Conservation (phyloP, 2,113 vertebrate species). For the Pogonocichla stellata region DNA sequence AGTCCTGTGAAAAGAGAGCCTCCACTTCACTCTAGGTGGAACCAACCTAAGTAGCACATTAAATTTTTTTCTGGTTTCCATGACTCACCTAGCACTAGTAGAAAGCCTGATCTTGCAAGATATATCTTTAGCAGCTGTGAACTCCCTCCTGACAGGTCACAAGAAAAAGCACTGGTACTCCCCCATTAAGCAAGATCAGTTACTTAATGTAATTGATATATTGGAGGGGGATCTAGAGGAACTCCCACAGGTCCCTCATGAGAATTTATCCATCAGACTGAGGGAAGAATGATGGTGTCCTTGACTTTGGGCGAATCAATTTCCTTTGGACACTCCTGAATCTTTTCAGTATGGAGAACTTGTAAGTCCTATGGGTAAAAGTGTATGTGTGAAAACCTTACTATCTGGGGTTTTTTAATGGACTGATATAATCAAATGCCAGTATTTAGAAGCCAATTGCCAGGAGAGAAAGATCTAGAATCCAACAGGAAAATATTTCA, state of each 20-base stretch:
- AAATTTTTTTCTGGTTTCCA: not conserved
- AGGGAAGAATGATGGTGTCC: not conserved
- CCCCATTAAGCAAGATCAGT: not conserved
- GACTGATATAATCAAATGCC: not conserved
- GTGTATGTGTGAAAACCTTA: not conserved
- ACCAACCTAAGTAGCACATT: not conserved
- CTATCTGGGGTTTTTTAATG: rapidly evolving
- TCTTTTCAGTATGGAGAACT: not conserved
- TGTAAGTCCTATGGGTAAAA: not conserved
- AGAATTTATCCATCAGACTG: not conserved
- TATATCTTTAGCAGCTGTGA: not conserved
- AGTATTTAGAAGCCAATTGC: not conserved
- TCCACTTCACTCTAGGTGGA: not conserved
- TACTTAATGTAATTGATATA: not conserved
- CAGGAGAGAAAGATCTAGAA: not conserved
- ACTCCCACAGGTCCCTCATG: not conserved
- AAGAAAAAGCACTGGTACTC: not conserved
- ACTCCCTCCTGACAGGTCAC: not conserved
- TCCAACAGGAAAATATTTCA: not conserved
- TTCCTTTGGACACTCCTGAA: not conserved
- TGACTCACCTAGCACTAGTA: not conserved
- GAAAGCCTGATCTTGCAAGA: not conserved
- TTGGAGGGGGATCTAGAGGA: not conserved
- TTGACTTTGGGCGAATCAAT: not conserved
- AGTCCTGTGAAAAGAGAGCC: not conserved